A percentile compares a stretch with the other conserved stretches of the same genome.
These are phyloP conservation scores for Clarias laeviceps DNA, from an alignment of 2,797 vertebrate genomes.

Conservation along the genomic window DNA sequence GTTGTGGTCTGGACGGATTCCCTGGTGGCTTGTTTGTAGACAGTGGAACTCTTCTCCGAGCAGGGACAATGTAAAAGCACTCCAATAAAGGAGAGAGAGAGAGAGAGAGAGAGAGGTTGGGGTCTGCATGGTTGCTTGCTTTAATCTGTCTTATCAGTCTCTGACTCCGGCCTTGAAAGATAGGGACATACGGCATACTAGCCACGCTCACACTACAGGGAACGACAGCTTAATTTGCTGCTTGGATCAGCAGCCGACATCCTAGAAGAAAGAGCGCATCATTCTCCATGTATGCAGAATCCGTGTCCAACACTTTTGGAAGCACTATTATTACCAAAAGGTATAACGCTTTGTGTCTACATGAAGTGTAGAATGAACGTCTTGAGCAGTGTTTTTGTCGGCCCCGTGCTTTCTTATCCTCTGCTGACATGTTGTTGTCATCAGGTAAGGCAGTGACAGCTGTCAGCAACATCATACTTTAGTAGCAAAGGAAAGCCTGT, in stretches of 20 bases:
- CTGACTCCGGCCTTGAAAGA: slow-evolving; percentile 55
- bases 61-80: slow-evolving; percentile 55
- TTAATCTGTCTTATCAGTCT: slow-evolving; percentile 58
- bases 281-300: not conserved
- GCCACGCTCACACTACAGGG: slow-evolving; percentile 29
- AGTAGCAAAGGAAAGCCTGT: no score
- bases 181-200: slow-evolving; percentile 38
- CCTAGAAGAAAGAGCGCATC: not conserved
- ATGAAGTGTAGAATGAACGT: not conserved
- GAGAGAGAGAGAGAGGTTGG: slow-evolving; percentile 11
- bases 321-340: not conserved
- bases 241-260: not conserved
- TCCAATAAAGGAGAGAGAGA: slow-evolving; percentile 56
- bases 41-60: slow-evolving; percentile 38
- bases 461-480: not conserved
- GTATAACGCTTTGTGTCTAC: no score
- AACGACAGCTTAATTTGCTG: slow-evolving; percentile 20
- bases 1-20: slow-evolving; percentile 48
- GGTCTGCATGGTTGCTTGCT: slow-evolving; percentile 43
- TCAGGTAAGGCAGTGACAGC: not conserved
- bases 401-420: slow-evolving; percentile 14
- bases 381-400: not conserved
- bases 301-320: not conserved
- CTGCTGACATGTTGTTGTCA: not conserved
- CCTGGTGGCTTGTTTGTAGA: slow-evolving; percentile 49